Conservation (phyloP, 2,113 vertebrate genomes). For the Chlorodrepanis virens region DNA sequence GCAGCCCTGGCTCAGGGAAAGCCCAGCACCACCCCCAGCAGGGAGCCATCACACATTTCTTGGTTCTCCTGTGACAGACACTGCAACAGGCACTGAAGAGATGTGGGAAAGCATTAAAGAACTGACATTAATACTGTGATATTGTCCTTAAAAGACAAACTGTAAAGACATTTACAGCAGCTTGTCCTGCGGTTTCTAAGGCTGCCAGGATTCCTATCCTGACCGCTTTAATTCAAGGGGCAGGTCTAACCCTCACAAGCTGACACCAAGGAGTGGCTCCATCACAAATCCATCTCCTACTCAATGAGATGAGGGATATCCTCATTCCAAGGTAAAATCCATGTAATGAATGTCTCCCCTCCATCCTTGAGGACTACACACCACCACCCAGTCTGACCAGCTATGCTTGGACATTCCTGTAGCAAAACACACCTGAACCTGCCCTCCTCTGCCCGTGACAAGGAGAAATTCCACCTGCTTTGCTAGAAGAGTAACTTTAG, state of each 20-base stretch:
- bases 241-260: neutral
- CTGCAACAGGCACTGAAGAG: neutral
- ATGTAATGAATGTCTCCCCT: neutral
- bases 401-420: neutral
- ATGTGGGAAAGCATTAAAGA: neutral
- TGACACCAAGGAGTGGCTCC: neutral
- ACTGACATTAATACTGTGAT: neutral
- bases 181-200: neutral
- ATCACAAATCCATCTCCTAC: neutral
- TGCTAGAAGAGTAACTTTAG: neutral
- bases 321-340: neutral
- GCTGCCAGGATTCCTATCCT: neutral
- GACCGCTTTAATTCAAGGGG: neutral
- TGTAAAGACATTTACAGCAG: neutral
- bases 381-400: neutral
- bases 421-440: neutral
- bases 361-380: neutral
- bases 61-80: neutral
- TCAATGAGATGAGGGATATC: fast-evolving
- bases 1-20: neutral
- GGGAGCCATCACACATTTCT: neutral
- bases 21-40: neutral
- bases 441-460: neutral
- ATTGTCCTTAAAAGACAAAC: neutral
- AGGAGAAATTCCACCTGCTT: neutral